These are phyloP conservation scores for Calameuta pallipes DNA, from an alignment of 2,888 invertebrate species.

Conservation along the genomic window DNA sequence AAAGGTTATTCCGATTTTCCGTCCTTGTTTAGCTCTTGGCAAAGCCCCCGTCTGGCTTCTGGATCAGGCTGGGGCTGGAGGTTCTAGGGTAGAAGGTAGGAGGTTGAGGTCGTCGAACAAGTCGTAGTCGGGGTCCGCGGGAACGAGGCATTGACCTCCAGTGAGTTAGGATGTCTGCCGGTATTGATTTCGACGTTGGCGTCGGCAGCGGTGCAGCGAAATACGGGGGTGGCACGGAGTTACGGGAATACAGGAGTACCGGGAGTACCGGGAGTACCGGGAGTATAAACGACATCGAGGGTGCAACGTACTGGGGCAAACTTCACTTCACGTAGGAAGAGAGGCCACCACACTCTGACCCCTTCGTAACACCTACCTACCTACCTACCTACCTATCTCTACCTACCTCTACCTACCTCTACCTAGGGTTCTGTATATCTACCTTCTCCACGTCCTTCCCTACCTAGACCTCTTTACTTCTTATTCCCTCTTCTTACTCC, in stretches of 20 bases:
- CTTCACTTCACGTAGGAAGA: conserved; percentile 38
- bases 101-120: conserved; percentile 68
- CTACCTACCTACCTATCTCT: neutral
- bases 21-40: neutral
- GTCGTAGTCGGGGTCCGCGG: conserved; percentile 64
- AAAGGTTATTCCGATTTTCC: neutral
- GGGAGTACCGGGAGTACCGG: conserved; percentile 52
- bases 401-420: conserved; percentile 13
- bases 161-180: conserved; percentile 69
- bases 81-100: conserved; percentile 51
- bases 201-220: conserved; percentile 50
- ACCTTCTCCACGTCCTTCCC: neutral
- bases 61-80: conserved; percentile 43
- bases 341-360: neutral
- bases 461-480: conserved; percentile 13
- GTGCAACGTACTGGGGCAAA: conserved; percentile 64
- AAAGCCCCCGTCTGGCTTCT: conserved; percentile 45
- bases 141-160: conserved; percentile 73
- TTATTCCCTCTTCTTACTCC: conserved; percentile 12
- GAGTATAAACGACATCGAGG: conserved; percentile 36
- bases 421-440: conserved; percentile 6
- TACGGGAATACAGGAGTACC: conserved; percentile 50
- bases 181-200: conserved; percentile 66
- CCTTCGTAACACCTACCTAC: neutral
- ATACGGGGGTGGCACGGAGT: conserved; percentile 45